phyloP scores from a whole-genome alignment of 2,113 vertebrate species.

The Proterorhinus semilunaris region DNA sequence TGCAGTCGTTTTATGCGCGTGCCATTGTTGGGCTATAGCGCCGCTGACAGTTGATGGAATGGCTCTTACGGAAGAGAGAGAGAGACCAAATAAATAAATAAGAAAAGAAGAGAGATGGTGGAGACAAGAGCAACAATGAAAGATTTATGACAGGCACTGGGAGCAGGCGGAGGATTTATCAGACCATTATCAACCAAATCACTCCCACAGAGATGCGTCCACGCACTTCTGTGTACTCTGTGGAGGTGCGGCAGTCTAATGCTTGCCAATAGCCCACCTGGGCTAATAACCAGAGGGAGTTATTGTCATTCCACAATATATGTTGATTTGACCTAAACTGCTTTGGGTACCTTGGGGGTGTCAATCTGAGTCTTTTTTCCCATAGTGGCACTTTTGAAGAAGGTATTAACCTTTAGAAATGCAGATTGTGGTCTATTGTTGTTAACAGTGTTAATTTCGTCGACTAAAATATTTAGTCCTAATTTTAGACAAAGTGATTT shows the following conservation, averaged over 20 bases:
- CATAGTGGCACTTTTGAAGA: too few relatives aligned
- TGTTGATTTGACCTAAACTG: too few relatives aligned
- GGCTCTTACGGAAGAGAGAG: constrained; percentile 28
- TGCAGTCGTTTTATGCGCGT: constrained; percentile 28
- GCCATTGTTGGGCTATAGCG: constrained; percentile 27
- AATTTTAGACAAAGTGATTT: too few relatives aligned
- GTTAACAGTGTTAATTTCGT: too few relatives aligned
- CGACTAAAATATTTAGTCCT: too few relatives aligned
- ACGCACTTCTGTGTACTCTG: constrained; percentile 19
- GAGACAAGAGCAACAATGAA: constrained; percentile 64
- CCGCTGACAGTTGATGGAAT: constrained; percentile 36
- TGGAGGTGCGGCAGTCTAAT: constrained; percentile 39
- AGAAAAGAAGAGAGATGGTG: constrained; percentile 12
- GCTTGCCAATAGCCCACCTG: constrained; percentile 8
- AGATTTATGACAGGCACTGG: constrained; percentile 70
- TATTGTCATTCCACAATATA: too few relatives aligned
- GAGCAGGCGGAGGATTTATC: constrained; percentile 62
- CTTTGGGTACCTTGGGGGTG: too few relatives aligned
- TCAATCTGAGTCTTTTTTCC: too few relatives aligned
- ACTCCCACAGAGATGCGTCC: constrained; percentile 49
- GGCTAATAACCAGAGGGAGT: neutral
- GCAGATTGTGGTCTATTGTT: too few relatives aligned
- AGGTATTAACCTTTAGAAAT: too few relatives aligned
- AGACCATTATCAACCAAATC: constrained; percentile 72
- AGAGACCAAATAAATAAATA: constrained; percentile 5